A percentile compares a stretch with the other conserved stretches of the same genome.
phyloP scores from a whole-genome alignment of 2,113 vertebrate genomes.

The Monarcha castaneiventris region DNA sequence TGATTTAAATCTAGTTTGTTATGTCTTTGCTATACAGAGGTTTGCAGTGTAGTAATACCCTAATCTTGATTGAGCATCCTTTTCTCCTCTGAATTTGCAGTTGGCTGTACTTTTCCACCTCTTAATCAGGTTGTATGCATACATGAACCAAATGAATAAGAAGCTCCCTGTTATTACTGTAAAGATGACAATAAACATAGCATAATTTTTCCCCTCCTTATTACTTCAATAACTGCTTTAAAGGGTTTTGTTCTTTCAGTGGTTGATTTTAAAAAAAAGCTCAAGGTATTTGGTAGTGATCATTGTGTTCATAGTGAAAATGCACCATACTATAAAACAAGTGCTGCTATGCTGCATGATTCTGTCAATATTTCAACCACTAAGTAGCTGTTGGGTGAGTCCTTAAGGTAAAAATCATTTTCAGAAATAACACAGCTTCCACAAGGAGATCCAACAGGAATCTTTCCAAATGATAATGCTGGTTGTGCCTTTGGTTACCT shows the following conservation, averaged over 20 bases:
- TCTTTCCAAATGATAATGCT: not conserved
- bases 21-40: not conserved
- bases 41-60: not conserved
- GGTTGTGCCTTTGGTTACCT: not conserved
- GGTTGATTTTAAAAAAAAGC: not conserved
- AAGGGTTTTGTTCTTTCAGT: not conserved
- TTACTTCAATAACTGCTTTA: not conserved
- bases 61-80: not conserved
- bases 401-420: not conserved
- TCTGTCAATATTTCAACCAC: not conserved
- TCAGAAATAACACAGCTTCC: not conserved
- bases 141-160: not conserved
- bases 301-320: not conserved
- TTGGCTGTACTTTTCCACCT: not conserved
- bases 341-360: not conserved
- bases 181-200: not conserved
- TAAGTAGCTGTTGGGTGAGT: not conserved
- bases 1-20: not conserved
- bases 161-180: not conserved
- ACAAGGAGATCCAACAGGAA: not conserved
- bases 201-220: not conserved
- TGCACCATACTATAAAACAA: not conserved
- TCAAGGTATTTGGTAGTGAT: not conserved
- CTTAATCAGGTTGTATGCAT: not conserved
- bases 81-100: not conserved